These are phyloP conservation scores for Minunthozetes semirufus DNA, from an alignment of 2,888 invertebrate species.

Conservation along the genomic window DNA sequence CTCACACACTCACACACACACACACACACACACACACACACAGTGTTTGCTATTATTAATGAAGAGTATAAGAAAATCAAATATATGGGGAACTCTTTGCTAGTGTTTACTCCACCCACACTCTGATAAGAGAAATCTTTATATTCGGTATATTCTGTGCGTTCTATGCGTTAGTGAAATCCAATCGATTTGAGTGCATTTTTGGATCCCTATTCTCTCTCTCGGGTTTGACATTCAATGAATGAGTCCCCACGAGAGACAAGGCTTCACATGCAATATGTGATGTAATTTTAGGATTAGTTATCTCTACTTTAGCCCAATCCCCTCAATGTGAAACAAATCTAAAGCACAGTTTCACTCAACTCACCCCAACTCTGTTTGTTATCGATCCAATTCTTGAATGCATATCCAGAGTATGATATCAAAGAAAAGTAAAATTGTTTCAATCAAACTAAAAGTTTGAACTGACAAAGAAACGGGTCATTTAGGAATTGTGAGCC, in stretches of 20 bases:
- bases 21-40: too few species aligned
- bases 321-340: background rate
- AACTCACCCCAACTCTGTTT: background rate
- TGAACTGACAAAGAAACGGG: too few species aligned
- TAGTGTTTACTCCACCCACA: slow-evolving; percentile 11
- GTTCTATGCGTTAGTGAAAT: background rate
- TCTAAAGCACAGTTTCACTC: background rate
- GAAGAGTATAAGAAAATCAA: background rate
- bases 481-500: too few species aligned
- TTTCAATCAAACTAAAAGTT: too few species aligned
- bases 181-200: background rate
- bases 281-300: slow-evolving; percentile 26
- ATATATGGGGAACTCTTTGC: background rate
- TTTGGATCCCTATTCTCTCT: background rate
- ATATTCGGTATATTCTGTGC: background rate
- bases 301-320: background rate
- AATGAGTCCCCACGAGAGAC: slow-evolving; percentile 20
- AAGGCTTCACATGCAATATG: background rate
- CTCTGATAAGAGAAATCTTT: slow-evolving; percentile 22
- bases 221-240: background rate
- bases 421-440: too few species aligned
- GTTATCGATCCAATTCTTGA: background rate
- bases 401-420: too few species aligned
- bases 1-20: slow-evolving; percentile 32
- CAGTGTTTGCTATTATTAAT: slow-evolving; percentile 8